phyloP scores from a whole-genome alignment of 2,888 invertebrate genomes.

The Thecocarcelia acutangulata region DNA sequence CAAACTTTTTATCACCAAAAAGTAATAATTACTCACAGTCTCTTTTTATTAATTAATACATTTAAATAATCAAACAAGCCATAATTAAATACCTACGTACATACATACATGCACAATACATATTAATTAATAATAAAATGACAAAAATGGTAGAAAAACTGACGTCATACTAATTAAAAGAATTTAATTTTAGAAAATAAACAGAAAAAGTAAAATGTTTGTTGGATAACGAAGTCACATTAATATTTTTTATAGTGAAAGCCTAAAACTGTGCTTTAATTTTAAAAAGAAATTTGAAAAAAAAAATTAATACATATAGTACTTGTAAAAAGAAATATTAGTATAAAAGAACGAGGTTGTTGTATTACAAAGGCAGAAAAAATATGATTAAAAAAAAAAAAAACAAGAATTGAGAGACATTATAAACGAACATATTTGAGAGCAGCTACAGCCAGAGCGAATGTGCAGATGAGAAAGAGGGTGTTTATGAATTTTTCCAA shows the following conservation, averaged over 20 bases:
- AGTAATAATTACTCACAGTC: too few species aligned
- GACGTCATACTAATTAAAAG: slow-evolving; percentile 52
- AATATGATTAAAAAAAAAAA: slow-evolving; percentile 48
- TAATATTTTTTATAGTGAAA: neutral
- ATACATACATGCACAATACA: slow-evolving; percentile 6
- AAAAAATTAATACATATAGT: slow-evolving; percentile 49
- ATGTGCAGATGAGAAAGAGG: slow-evolving; percentile 15
- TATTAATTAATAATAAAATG: slow-evolving; percentile 28
- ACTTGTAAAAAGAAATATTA: slow-evolving; percentile 53
- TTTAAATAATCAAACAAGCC: slow-evolving; percentile 5
- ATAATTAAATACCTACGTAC: neutral
- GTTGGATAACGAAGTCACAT: neutral
- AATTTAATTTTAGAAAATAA: slow-evolving; percentile 19
- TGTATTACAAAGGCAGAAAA: slow-evolving; percentile 45
- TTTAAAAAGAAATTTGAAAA: slow-evolving; percentile 19
- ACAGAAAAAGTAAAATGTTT: neutral
- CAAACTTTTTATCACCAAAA: too few species aligned
- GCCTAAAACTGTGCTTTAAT: slow-evolving; percentile 54
- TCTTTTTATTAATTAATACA: too few species aligned
- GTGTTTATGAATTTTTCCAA: slow-evolving; percentile 25
- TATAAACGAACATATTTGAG: slow-evolving; percentile 29
- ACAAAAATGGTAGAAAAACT: slow-evolving; percentile 16
- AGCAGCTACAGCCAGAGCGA: slow-evolving; percentile 22
- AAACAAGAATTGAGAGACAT: slow-evolving; percentile 24
- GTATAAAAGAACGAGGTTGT: slow-evolving; percentile 63